Base-by-base conservation (phyloP, 2,888 invertebrate species). In the Apocheima hispidaria region DNA sequence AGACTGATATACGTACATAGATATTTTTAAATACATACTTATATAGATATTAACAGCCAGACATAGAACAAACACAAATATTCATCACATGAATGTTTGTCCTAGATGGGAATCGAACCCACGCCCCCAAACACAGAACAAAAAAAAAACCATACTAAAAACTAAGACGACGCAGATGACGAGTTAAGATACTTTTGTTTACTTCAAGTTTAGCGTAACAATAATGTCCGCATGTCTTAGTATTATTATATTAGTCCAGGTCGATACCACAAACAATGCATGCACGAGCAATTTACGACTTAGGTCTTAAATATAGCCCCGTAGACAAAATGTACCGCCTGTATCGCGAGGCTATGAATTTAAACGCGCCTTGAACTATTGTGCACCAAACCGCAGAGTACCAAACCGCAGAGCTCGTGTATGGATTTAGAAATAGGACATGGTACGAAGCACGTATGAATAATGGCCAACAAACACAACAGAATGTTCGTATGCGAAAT, bases 391-490 rank as follows among this genome's bases (percentile, higher is more conserved):
- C 21, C n/a, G 41, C 20, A 20, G 43, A 53, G 7, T 54, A n/a
- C 30, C 14, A 20, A 38, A 38, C 20, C 10, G 38, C 16, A 16
- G 44, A 54, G 9, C 51, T 44, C 50, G 21, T 55, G 44, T 60
- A 55, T 49, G 54, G 50, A 55, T 49, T 53, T 28, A 40, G 51
- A 60, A 55, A 35, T 60, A 38, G 55, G 55, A 33, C 44, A 55
- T 54, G 55, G 21, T 28, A 20, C 4, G n/a, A 36, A 44, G 16
- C 55, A 60, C 50, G 60, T 60, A 55, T 36, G 21, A 30, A 6
- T 14, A 30, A 33, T 33, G 33, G 10, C 4, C 16, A 6, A 18
- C 4, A 10, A 1, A 14, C 9, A 16, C 14, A 16, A 9, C 21
- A 9, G 41, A 2, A 10, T 4, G 14, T 18, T 28, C 12, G 26